Conservation (phyloP, 1,140 invertebrate genomes). For the Trichoplusia ni region DNA sequence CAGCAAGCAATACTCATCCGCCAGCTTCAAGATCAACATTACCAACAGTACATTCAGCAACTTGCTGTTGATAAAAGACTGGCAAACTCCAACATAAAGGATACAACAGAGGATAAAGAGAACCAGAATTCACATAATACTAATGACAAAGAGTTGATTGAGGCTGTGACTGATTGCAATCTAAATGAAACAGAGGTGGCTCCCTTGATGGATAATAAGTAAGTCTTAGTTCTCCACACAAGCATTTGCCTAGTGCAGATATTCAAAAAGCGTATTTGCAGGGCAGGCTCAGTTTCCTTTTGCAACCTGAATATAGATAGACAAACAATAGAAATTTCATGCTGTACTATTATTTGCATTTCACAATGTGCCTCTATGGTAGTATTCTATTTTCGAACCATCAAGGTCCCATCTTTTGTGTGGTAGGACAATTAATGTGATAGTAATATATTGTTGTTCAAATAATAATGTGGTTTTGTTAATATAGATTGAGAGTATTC, state of each 20-base stretch:
- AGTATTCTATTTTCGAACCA: too few relatives aligned
- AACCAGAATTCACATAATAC: slow-evolving; percentile 41
- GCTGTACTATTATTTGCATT: too few relatives aligned
- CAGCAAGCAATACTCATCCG: slow-evolving; percentile 96
- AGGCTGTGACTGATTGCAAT: slow-evolving; percentile 56
- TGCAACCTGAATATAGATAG: too few relatives aligned
- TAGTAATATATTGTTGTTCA: too few relatives aligned
- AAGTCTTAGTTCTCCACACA: too few relatives aligned
- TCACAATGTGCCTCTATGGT: too few relatives aligned
- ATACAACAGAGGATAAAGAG: slow-evolving; percentile 14
- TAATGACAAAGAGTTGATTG: slow-evolving; percentile 44
- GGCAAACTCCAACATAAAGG: slow-evolving; percentile 61
- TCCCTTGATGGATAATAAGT: slow-evolving; percentile 56
- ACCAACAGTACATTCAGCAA: slow-evolving; percentile 98
- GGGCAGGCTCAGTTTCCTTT: too few relatives aligned
- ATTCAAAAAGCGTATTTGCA: too few relatives aligned
- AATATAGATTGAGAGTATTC: neutral
- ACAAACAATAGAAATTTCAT: too few relatives aligned
- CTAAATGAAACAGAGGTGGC: slow-evolving; percentile 57
- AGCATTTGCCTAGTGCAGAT: too few relatives aligned
- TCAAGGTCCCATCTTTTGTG: too few relatives aligned
- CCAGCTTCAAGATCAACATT: slow-evolving; percentile 98
- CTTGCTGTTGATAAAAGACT: slow-evolving; percentile 83
- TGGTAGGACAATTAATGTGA: too few relatives aligned
- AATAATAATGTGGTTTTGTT: neutral